phyloP scores from a whole-genome alignment of 2,888 invertebrate species.

The Trilocha varians region DNA sequence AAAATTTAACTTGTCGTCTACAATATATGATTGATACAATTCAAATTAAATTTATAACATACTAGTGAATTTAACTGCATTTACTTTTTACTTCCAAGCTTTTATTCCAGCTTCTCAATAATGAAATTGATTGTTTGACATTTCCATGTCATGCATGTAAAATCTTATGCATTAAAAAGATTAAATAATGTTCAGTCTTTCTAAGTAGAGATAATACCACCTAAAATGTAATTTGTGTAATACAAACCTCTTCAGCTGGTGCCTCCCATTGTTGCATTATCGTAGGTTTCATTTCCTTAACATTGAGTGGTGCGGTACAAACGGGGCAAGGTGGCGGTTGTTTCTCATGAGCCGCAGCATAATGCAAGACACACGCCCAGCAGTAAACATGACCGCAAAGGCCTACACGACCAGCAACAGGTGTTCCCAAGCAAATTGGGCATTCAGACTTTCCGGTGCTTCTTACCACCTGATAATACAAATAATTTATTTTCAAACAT shows the following conservation, averaged over 20 bases:
- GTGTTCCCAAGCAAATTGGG: conserved; percentile 93
- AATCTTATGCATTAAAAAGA: too few species aligned
- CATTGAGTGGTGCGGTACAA: conserved; percentile 87
- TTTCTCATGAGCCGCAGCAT: conserved; percentile 88
- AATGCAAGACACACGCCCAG: conserved; percentile 96
- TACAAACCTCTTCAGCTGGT: conserved; percentile 46
- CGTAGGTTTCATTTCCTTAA: conserved; percentile 85
- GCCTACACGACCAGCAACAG: conserved; percentile 92
- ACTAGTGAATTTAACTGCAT: too few species aligned
- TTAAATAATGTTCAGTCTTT: not conserved
- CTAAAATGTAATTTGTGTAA: too few species aligned
- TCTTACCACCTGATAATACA: conserved; percentile 41
- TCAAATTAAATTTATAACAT: too few species aligned
- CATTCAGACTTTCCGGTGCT: conserved; percentile 73
- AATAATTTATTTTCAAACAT: too few species aligned
- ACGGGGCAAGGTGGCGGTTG: conserved; percentile 89
- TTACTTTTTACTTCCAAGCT: too few species aligned
- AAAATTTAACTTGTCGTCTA: too few species aligned
- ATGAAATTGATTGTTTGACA: too few species aligned
- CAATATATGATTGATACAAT: too few species aligned
- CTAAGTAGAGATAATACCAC: too few species aligned
- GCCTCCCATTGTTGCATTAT: conserved; percentile 52
- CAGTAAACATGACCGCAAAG: conserved; percentile 97
- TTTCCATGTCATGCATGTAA: too few species aligned
- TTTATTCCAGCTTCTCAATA: too few species aligned